Percentiles rank a stretch among this genome's conserved stretches.
Evolutionary conservation across 2,113 vertebrate species (phyloP).

Genomic region (Pterocles gutturalis): DNA sequence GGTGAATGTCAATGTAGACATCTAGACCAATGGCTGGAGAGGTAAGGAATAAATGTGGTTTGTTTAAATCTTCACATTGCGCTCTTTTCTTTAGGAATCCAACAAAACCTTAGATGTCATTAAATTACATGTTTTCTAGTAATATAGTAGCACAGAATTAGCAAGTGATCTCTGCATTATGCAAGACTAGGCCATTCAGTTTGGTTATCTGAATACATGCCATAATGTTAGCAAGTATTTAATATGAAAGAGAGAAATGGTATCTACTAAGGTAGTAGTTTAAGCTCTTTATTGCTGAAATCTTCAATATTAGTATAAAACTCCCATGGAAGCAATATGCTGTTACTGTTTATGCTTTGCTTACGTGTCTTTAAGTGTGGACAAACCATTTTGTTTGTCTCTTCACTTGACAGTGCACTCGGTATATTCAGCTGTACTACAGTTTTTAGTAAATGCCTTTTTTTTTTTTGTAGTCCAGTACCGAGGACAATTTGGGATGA

Average conservation of each 20-base stretch:
- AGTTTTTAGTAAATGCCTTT: neutral
- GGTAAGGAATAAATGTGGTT: conserved; percentile 29
- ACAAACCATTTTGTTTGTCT: neutral
- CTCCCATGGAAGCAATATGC: neutral
- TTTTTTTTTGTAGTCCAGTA: neutral
- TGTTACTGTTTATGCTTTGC: neutral
- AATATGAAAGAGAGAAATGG: neutral
- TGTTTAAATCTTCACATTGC: neutral
- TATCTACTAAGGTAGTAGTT: neutral
- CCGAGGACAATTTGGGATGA: neutral
- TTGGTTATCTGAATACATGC: neutral
- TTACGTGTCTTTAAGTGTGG: neutral
- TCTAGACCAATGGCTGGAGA: conserved; percentile 58
- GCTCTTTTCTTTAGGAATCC: neutral
- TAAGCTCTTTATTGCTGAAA: neutral
- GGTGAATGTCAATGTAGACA: neutral
- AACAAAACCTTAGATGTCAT: neutral
- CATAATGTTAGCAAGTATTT: neutral
- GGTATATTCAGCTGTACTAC: neutral
- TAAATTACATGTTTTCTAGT: neutral
- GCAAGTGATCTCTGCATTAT: neutral
- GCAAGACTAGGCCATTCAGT: neutral
- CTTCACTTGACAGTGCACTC: neutral
- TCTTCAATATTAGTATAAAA: neutral
- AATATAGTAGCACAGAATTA: neutral